Conservation (phyloP, 37 sponge, comb jelly and placozoan genomes). For the Axinella damicornis region DNA sequence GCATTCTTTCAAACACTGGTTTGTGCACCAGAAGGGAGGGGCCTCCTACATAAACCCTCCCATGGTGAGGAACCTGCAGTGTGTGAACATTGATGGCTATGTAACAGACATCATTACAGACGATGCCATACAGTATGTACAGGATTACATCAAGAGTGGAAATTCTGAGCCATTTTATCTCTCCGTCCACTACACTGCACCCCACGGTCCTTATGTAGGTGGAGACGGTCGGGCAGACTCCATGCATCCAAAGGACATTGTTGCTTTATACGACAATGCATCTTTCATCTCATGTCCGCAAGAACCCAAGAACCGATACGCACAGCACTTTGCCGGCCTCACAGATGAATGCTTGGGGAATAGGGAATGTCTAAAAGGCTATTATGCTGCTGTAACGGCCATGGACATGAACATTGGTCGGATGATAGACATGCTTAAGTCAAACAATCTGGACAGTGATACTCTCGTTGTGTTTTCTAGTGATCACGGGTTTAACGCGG, state of each 20-base stretch:
- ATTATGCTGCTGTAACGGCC: slow-evolving; percentile 74
- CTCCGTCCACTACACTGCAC: slow-evolving; percentile 81
- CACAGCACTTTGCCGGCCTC: slow-evolving; percentile 22
- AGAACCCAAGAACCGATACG: slow-evolving; percentile 63
- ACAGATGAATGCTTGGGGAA: slow-evolving; percentile 61
- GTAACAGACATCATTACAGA: slow-evolving; percentile 77
- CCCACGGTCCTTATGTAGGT: slow-evolving; percentile 69
- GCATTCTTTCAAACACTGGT: slow-evolving; percentile 80
- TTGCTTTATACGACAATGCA: slow-evolving; percentile 67
- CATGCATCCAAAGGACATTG: slow-evolving; percentile 66
- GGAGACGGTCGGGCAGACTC: slow-evolving; percentile 65
- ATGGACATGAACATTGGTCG: slow-evolving; percentile 79
- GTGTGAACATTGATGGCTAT: slow-evolving; percentile 59
- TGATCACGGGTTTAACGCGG: slow-evolving; percentile 82
- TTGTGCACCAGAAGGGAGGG: slow-evolving; percentile 78
- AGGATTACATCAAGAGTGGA: slow-evolving; percentile 8
- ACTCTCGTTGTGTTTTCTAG: slow-evolving; percentile 79
- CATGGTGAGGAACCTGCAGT: slow-evolving; percentile 63
- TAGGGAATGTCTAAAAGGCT: slow-evolving; percentile 69
- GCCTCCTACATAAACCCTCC: slow-evolving; percentile 76
- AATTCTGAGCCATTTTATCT: slow-evolving; percentile 53
- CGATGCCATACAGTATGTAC: slow-evolving; percentile 66
- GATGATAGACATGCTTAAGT: slow-evolving; percentile 44
- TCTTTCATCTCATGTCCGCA: slow-evolving; percentile 67
- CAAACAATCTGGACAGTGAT: slow-evolving; percentile 22